Conservation (phyloP, 2,888 invertebrate species). For the Cosmia pyralina region DNA sequence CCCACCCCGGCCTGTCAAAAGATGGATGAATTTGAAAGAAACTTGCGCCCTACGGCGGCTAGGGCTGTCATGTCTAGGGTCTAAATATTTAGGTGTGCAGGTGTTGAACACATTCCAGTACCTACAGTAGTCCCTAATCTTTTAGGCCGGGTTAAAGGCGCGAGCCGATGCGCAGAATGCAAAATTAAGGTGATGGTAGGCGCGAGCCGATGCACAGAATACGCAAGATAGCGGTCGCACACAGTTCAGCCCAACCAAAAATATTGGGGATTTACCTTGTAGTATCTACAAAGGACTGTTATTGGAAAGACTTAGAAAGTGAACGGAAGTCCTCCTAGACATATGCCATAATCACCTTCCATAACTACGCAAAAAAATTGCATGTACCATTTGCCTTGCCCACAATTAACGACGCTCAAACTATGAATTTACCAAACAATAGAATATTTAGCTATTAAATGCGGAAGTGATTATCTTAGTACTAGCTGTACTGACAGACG, state of each 20-base stretch:
- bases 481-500: too few species aligned
- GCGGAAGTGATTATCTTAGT: background rate
- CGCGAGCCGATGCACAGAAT: too few species aligned
- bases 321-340: too few species aligned
- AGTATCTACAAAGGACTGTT: background rate
- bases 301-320: background rate
- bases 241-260: too few species aligned
- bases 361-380: background rate
- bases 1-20: slow-evolving; percentile 68
- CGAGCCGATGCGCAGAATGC: too few species aligned
- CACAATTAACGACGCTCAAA: background rate
- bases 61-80: slow-evolving; percentile 47
- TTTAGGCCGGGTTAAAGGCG: too few species aligned
- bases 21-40: slow-evolving; percentile 72
- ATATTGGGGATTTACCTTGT: background rate
- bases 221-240: too few species aligned
- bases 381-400: background rate
- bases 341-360: background rate
- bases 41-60: slow-evolving; percentile 55
- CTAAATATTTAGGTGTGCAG: background rate
- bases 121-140: too few species aligned
- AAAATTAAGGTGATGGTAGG: too few species aligned
- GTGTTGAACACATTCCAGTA: background rate
- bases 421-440: background rate
- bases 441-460: background rate